phyloP scores from a whole-genome alignment of 2,888 invertebrate genomes.

The Bellardia pandia region DNA sequence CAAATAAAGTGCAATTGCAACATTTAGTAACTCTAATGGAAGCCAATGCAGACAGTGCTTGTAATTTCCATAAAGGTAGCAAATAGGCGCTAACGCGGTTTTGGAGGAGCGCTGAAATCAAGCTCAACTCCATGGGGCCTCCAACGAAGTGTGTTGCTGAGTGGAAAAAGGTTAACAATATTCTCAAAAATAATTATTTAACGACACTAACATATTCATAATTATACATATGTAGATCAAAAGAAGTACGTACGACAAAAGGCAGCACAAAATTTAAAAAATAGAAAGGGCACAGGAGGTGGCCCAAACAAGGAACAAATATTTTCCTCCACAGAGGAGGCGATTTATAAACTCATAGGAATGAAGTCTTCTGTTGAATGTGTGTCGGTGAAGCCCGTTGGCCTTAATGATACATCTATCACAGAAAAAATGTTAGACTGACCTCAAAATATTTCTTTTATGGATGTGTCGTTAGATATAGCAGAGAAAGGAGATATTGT shows the following conservation, averaged over 20 bases:
- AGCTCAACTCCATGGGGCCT: conserved; percentile 30
- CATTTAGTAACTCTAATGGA: too few species aligned
- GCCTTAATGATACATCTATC: neutral
- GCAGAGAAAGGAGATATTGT: too few species aligned
- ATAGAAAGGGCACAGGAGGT: too few species aligned
- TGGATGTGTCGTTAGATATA: too few species aligned
- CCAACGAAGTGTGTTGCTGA: conserved; percentile 36
- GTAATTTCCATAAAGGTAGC: too few species aligned
- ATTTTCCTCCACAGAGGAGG: conserved; percentile 44
- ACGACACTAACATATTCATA: neutral
- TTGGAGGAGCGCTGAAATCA: conserved; percentile 7
- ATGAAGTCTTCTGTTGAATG: conserved; percentile 51
- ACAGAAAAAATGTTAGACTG: too few species aligned
- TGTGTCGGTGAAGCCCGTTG: neutral
- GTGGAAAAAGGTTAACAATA: conserved; percentile 45
- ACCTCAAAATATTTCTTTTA: too few species aligned
- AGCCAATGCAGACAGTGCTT: too few species aligned
- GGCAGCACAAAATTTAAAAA: too few species aligned
- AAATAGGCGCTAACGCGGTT: neutral
- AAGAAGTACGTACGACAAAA: too few species aligned
- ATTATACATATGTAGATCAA: conserved; percentile 47
- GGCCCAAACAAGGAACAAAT: conserved; percentile 42
- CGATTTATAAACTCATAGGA: conserved; percentile 35
- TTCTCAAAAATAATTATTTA: neutral
- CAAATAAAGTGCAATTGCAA: too few species aligned